phyloP scores from a whole-genome alignment of 2,797 vertebrate genomes.

The Merluccius polli region DNA sequence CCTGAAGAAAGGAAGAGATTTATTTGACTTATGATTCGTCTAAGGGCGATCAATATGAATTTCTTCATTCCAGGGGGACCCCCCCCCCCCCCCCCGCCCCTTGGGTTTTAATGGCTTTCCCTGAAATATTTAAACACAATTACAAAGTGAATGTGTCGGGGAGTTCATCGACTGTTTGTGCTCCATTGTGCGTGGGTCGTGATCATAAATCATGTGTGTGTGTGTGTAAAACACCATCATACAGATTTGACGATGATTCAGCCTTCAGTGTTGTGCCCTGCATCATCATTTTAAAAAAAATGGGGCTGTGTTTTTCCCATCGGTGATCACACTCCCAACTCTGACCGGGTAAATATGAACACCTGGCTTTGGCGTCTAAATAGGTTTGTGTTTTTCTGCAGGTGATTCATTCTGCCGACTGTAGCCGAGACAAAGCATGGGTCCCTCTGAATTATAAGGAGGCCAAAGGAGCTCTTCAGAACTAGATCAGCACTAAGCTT shows the following conservation, averaged over 20 bases:
- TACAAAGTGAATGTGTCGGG: slow-evolving; percentile 11
- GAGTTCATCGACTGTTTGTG: slow-evolving; percentile 10
- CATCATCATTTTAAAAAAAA: not conserved
- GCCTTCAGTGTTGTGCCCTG: not conserved
- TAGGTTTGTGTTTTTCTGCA: slow-evolving; percentile 50
- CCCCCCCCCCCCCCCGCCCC: slow-evolving; percentile 7
- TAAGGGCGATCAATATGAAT: slow-evolving; percentile 41
- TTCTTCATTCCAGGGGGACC: slow-evolving; percentile 22
- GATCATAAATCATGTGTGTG: slow-evolving; percentile 4
- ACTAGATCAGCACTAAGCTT: slow-evolving; percentile 64
- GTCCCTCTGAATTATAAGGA: slow-evolving; percentile 63
- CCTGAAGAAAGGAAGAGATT: slow-evolving; percentile 69
- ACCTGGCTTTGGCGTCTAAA: slow-evolving; percentile 50
- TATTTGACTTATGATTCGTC: not conserved
- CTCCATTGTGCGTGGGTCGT: slow-evolving; percentile 7
- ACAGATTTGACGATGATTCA: not conserved
- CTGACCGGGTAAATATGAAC: slow-evolving; percentile 45
- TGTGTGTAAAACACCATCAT: no score
- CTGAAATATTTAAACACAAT: slow-evolving; percentile 25
- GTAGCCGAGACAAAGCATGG: slow-evolving; percentile 49
- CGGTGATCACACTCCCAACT: slow-evolving; percentile 1
- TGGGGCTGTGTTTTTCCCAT: slow-evolving; percentile 30
- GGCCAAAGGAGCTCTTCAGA: slow-evolving; percentile 61
- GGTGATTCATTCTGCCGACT: slow-evolving; percentile 62
- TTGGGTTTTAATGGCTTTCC: slow-evolving; percentile 19